Evolutionary conservation across 2,888 invertebrate species (phyloP), one percentile per base, ranked within the genome.

Genomic region (Caenorhabditis zanzibari): DNA sequence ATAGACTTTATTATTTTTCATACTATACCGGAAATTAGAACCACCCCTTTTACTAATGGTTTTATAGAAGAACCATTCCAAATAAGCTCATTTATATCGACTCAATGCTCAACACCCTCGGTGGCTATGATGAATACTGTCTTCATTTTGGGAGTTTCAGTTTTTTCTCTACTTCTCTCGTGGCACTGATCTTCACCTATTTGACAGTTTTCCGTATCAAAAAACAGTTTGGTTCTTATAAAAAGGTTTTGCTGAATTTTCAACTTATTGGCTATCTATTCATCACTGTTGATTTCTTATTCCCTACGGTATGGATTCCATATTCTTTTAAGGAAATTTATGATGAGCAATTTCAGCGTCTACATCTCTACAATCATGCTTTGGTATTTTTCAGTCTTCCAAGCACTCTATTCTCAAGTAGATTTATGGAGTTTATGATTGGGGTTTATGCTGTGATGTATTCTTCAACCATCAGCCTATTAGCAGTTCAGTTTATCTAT

Each of bases 191-290:
- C 16, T 52, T 80, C 2, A 44, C 73, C 14, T 73, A 52, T 16
- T n/a, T 59, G 16, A 80, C 80, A 0, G 5, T 61, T 24, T 80
- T 58, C 38, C 41, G 26, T 26, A 59, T 73, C 41, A 80, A 73
- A 49, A 35, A 52, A 49, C 72, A 80, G 12, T 80, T 80, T 52
- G 80, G 80, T 52, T 61, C 80, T 5, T 80, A 80, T 44, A 80
- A 80, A 52, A 47, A 80, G 5, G 22, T 80, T n/a, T 35, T 80
- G 26, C 44, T 73, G 26, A 80, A 68, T 26, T 80, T 80, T 28
- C 73, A 73, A 66, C 22, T 80, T 5, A 6, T 80, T 22, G 80
- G 80, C 16, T 73, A 73, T 26, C 26, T 72, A 1, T 80, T 80
- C 41, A 64, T 66, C 12, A 32, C 68, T 0, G 32, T 80, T 12